Base-by-base conservation (phyloP, 2,113 vertebrate species). In the Anhinga rufa region DNA sequence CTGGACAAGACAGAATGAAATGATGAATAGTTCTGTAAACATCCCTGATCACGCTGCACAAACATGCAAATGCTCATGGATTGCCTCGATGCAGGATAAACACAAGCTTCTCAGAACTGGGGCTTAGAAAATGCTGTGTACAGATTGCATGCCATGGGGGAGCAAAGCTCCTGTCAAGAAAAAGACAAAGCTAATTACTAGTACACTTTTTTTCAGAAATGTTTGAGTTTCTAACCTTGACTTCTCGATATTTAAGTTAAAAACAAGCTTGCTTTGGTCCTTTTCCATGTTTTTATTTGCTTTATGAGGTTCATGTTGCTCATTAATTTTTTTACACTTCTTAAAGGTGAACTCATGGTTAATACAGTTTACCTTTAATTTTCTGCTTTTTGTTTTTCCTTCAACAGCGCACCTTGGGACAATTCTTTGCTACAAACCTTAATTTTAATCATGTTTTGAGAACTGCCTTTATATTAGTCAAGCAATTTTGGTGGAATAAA, bases 21-120 rank as follows among this genome's bases (percentile, higher is more conserved):
- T 95, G 87, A 96, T 95, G 64, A 94, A 93, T 96, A 72, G 36
- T 52, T 91, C 61, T 95, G 69, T 92, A 94, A 97, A 87, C 40
- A 64, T 71, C 55, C 57, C 16, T 46, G 61, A 62, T 61, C 16
- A 2, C 1, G 17, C 51, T 72, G 46, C 32, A 66, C 62, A 95
- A 85, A 95, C 36, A 75, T 19, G n/a, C 17, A 38, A 48, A 57
- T 18, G 1, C 49, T 71, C 74, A 3, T 46, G 89, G 86, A 9
- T 75, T 51, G 62, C 62, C 36, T 89, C 12, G 12, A 11, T 82
- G 78, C 68, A 60, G 75, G 42, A 90, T 72, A 78, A 81, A 68
- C 36, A 64, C 17, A 22, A 92, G 21, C 34, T 91, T 26, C 83
- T 82, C 17, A 9, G 55, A 83, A 52, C 11, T 38, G 16, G 46